Percentiles rank a stretch among this genome's conserved stretches.
phyloP scores from a whole-genome alignment of 2,888 invertebrate genomes.

The Patella pellucida region DNA sequence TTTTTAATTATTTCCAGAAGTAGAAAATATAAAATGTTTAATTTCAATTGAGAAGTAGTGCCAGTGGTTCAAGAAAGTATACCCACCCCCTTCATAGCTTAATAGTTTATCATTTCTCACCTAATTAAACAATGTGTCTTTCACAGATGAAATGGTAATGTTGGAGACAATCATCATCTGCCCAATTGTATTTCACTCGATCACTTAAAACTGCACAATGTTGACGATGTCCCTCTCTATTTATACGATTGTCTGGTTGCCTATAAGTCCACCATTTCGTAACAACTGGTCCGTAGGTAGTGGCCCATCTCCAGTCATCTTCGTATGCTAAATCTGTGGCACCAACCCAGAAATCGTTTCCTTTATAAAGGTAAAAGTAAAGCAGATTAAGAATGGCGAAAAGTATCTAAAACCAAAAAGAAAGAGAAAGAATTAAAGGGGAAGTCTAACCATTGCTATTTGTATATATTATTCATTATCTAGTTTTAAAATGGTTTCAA shows the following conservation, averaged over 20 bases:
- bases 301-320: slow-evolving; percentile 1
- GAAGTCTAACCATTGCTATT: too few species aligned
- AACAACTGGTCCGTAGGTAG: neutral
- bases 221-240: neutral
- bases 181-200: neutral
- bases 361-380: neutral
- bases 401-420: too few species aligned
- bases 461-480: too few species aligned
- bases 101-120: neutral
- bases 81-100: too few species aligned
- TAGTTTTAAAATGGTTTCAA: too few species aligned
- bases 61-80: too few species aligned
- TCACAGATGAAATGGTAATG: neutral
- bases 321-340: neutral
- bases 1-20: too few species aligned
- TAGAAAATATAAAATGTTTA: too few species aligned
- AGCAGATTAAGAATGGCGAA: too few species aligned
- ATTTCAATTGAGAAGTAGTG: too few species aligned
- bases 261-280: neutral
- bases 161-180: neutral
- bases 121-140: neutral
- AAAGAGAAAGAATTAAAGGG: too few species aligned
- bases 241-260: neutral
- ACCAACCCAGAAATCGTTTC: neutral
- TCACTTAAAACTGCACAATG: neutral